Evolutionary conservation across 1,140 invertebrate genomes (phyloP).

Genomic region (Meloidogyne chitwoodi): DNA sequence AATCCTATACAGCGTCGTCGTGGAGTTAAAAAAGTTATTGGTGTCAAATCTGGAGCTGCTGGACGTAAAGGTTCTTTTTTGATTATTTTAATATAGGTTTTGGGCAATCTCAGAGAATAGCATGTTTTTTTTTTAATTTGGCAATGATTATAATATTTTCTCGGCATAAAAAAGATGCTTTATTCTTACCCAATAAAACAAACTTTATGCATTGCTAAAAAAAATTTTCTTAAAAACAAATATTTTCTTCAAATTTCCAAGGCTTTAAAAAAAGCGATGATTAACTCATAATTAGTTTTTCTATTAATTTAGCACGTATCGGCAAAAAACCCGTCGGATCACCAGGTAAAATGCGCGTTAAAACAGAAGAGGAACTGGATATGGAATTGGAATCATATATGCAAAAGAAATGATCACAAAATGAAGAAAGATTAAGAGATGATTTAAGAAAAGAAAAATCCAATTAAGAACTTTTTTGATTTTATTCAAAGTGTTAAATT

Average conservation of each 20-base stretch:
- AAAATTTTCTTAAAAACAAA: too few species aligned
- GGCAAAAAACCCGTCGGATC: background rate
- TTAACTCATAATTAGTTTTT: too few species aligned
- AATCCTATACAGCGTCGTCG: background rate
- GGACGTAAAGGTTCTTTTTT: conserved; percentile 7
- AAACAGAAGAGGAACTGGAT: conserved; percentile 34
- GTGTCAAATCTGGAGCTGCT: background rate
- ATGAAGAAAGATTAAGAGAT: background rate
- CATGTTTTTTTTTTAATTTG: too few species aligned
- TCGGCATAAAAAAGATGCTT: too few species aligned
- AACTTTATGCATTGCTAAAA: too few species aligned
- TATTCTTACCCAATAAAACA: too few species aligned
- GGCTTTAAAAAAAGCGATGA: too few species aligned
- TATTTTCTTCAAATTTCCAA: too few species aligned
- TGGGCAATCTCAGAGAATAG: too few species aligned
- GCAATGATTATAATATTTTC: too few species aligned
- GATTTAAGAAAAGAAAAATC: background rate
- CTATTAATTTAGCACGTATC: background rate
- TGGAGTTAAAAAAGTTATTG: background rate
- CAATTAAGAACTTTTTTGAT: background rate
- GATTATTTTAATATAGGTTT: too few species aligned
- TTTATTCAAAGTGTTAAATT: background rate
- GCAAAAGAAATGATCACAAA: conserved; percentile 11
- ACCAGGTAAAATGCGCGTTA: conserved; percentile 8
- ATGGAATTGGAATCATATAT: conserved; percentile 35